A percentile compares a stretch with the other conserved stretches of the same genome.
These are phyloP conservation scores for Apostichopus parvimensis DNA, from an alignment of 35 echinoderm and acorn worm genomes.

Conservation along the genomic window DNA sequence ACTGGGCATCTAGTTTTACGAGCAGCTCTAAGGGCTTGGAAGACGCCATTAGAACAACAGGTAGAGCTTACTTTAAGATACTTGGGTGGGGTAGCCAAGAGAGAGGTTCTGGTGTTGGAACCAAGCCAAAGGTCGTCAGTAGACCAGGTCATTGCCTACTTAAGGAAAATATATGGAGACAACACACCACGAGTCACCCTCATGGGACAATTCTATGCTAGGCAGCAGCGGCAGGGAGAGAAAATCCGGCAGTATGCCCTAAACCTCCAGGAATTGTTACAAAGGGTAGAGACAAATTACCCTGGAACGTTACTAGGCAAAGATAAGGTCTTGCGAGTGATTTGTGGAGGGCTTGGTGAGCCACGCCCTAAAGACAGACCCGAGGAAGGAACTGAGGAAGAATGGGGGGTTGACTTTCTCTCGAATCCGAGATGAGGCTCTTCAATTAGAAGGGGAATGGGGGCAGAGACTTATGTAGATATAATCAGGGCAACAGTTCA, in stretches of 20 bases:
- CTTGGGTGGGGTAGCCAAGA: constrained; percentile 23
- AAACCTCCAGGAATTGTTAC: neutral
- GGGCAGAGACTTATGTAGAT: no score
- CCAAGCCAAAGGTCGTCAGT: neutral
- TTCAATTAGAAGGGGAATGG: neutral
- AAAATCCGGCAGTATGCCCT: neutral
- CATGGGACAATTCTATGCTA: neutral
- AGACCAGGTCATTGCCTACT: neutral
- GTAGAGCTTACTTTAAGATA: no score
- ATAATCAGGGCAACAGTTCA: no score
- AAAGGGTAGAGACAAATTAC: neutral
- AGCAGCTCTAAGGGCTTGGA: constrained; percentile 6
- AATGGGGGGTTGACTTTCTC: neutral
- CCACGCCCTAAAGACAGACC: neutral
- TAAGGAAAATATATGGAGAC: constrained; percentile 1
- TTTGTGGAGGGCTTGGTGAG: constrained; percentile 14
- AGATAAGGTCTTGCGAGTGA: neutral
- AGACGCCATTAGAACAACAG: neutral
- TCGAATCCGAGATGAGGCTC: neutral
- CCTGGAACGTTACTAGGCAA: neutral
- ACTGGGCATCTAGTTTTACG: no score
- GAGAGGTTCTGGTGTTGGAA: constrained; percentile 3
- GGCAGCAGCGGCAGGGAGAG: neutral
- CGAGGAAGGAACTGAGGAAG: neutral
- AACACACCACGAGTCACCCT: neutral